phyloP scores from a whole-genome alignment of 2,113 vertebrate species.

The Protobothrops mucrosquamatus region DNA sequence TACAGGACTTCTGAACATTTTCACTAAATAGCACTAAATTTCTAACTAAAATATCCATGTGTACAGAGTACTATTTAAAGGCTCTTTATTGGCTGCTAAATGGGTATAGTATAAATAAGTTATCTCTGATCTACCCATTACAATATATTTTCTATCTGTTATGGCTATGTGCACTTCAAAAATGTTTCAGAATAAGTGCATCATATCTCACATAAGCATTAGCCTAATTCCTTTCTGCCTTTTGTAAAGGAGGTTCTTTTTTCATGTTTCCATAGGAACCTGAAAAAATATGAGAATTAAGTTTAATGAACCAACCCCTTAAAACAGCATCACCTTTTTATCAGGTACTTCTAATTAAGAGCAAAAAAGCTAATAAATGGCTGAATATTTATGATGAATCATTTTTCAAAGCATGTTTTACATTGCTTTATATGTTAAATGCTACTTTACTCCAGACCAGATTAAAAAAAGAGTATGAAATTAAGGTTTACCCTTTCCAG shows the following conservation, averaged over 20 bases:
- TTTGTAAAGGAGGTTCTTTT: not conserved
- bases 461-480: not conserved
- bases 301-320: not conserved
- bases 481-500: not conserved
- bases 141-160: not conserved
- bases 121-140: not conserved
- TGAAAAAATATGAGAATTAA: not conserved
- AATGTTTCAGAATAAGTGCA: not conserved
- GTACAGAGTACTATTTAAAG: not conserved
- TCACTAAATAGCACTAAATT: not conserved
- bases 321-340: not conserved
- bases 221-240: not conserved
- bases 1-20: not conserved
- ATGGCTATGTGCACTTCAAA: not conserved
- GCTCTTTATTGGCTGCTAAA: not conserved
- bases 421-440: not conserved
- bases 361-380: not conserved
- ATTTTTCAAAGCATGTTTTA: not conserved
- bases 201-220: not conserved
- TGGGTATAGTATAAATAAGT: not conserved
- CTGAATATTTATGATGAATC: not conserved
- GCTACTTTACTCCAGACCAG: not conserved
- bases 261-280: not conserved
- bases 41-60: not conserved
- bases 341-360: not conserved